Conservation (phyloP, 2,113 vertebrate genomes). For the Pipra filicauda region DNA sequence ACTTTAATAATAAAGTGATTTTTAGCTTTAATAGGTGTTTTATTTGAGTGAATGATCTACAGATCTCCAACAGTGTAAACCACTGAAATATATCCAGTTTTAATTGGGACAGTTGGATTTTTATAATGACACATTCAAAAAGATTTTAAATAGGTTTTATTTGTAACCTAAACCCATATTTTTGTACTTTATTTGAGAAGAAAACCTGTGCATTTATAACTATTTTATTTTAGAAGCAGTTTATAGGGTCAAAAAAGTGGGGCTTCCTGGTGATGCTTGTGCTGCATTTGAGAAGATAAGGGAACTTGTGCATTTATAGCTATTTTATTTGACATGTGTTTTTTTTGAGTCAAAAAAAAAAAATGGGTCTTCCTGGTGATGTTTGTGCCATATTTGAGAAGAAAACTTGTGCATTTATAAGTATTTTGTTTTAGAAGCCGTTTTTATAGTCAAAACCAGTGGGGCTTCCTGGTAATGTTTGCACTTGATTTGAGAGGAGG, state of each 20-base stretch:
- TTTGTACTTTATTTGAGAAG: background rate
- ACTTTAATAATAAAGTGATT: background rate
- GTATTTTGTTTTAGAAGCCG: background rate
- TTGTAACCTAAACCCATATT: background rate
- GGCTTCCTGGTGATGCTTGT: background rate
- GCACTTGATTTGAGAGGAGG: slow-evolving; percentile 4
- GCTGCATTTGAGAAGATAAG: background rate
- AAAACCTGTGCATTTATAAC: slow-evolving; percentile 18
- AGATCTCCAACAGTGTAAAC: background rate
- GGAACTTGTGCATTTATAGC: background rate
- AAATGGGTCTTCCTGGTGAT: background rate
- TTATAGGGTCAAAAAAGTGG: slow-evolving; percentile 50
- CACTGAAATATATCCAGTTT: background rate
- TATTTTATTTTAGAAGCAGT: slow-evolving; percentile 49
- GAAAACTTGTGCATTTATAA: background rate
- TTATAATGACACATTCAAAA: background rate
- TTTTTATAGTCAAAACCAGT: background rate
- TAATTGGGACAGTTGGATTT: background rate
- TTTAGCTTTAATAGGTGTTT: background rate
- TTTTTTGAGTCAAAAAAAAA: background rate
- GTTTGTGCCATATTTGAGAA: background rate
- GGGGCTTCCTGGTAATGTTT: background rate
- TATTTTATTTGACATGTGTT: background rate
- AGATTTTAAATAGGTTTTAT: background rate
- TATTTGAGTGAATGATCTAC: background rate